phyloP scores from a whole-genome alignment of 2,888 invertebrate species.

The Phaonia tiefii region DNA sequence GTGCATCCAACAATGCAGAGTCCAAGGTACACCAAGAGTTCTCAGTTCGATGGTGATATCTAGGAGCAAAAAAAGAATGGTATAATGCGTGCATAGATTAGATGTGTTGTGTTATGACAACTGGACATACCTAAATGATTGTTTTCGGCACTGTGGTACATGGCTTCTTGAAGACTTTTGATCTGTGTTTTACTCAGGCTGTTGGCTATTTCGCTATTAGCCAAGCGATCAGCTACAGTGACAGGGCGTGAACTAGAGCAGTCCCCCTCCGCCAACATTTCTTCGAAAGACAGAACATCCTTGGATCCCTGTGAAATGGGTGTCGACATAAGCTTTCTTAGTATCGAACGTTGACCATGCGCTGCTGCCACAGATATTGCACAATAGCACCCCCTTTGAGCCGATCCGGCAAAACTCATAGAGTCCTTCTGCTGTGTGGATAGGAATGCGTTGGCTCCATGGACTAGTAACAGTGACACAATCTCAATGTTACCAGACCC shows the following conservation, averaged over 20 bases:
- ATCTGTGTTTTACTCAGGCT: conserved; percentile 90
- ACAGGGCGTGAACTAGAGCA: conserved; percentile 74
- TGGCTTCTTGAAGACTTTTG: conserved; percentile 93
- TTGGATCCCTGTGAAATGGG: conserved; percentile 85
- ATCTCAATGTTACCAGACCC: conserved; percentile 91
- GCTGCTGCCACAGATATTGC: conserved; percentile 94
- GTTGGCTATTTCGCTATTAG: conserved; percentile 57
- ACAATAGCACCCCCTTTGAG: conserved; percentile 92
- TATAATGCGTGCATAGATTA: no score
- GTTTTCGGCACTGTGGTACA: conserved; percentile 96
- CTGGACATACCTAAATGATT: conserved; percentile 87
- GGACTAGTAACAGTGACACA: conserved; percentile 88
- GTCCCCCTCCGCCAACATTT: conserved; percentile 93
- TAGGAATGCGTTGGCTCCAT: conserved; percentile 93
- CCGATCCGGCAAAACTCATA: conserved; percentile 91
- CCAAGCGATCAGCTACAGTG: conserved; percentile 71
- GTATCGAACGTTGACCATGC: conserved; percentile 90
- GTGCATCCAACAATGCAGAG: conserved; percentile 95
- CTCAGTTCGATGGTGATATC: conserved; percentile 94
- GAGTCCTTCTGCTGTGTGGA: conserved; percentile 92
- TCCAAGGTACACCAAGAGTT: conserved; percentile 94
- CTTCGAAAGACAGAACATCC: conserved; percentile 92
- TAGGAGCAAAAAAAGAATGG: conserved; percentile 74
- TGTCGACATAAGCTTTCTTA: conserved; percentile 89
- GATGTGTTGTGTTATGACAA: no score